A percentile compares a stretch with the other conserved stretches of the same genome.
Evolutionary conservation across 2,888 invertebrate species (phyloP).

Genomic region (Drosophila recens): DNA sequence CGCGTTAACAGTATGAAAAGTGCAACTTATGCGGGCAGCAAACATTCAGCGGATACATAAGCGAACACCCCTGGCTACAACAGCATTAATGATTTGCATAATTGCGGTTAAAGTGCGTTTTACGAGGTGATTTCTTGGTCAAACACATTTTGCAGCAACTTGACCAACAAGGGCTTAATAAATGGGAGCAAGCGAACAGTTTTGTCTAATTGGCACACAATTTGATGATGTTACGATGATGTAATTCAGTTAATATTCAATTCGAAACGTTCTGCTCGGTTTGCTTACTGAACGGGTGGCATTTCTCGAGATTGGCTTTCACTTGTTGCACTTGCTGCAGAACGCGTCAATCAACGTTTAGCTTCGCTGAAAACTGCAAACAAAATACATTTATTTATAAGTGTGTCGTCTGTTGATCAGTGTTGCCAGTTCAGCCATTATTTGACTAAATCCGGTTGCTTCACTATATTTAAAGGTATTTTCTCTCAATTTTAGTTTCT

Average conservation of each 20-base stretch:
- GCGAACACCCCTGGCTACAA: constrained; percentile 2
- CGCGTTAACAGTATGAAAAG: constrained; percentile 54
- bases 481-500: constrained; percentile 26
- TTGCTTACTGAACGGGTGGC: constrained; percentile 78
- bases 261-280: constrained; percentile 36
- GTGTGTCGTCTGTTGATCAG: constrained; percentile 41
- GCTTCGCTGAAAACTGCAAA: constrained; percentile 68
- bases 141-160: constrained; percentile 21
- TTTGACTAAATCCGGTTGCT: constrained; percentile 58
- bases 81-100: constrained; percentile 29
- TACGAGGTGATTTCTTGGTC: constrained; percentile 20
- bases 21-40: constrained; percentile 48
- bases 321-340: constrained; percentile 74
- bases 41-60: constrained; percentile 20
- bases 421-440: constrained; percentile 33
- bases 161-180: constrained; percentile 30
- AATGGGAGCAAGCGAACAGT: constrained; percentile 24
- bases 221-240: constrained; percentile 50
- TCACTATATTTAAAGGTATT: constrained; percentile 7
- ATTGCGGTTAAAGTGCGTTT: constrained; percentile 22
- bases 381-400: constrained; percentile 55
- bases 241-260: constrained; percentile 52
- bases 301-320: constrained; percentile 68
- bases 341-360: constrained; percentile 50
- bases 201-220: constrained; percentile 29